Percentiles rank a stretch among this genome's conserved stretches.
Conservation (phyloP, 30 jellyfish, hydroid and myxozoan species). For the Clytia hemisphaerica region DNA sequence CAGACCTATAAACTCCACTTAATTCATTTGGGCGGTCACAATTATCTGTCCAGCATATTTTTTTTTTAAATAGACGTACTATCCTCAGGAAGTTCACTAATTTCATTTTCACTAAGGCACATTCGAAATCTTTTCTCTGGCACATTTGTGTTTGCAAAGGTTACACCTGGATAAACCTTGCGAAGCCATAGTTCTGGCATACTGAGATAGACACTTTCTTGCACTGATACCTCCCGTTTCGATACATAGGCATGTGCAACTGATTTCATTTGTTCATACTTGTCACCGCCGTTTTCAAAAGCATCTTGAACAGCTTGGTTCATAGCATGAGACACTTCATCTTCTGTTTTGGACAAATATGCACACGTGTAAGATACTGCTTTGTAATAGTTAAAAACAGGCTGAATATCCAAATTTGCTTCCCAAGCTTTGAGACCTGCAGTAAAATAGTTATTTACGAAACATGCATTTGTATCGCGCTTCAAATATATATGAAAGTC, state of each 20-base stretch:
- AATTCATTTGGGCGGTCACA: not conserved
- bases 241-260: not conserved
- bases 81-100: not conserved
- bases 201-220: not conserved
- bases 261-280: not conserved
- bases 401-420: no score
- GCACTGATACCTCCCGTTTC: not conserved
- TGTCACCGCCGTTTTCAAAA: no score
- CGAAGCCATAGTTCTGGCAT: not conserved
- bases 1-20: no score
- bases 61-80: not conserved
- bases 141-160: not conserved
- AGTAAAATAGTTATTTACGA: no score
- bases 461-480: no score
- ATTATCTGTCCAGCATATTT: not conserved
- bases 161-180: not conserved
- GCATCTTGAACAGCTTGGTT: no score
- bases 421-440: no score
- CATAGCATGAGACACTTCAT: no score
- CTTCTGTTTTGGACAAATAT: no score
- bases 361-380: no score
- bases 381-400: no score
- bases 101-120: not conserved
- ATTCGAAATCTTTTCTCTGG: not conserved
- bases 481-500: no score